phyloP scores from a whole-genome alignment of 2,888 invertebrate species.

The Mythimna loreyi region DNA sequence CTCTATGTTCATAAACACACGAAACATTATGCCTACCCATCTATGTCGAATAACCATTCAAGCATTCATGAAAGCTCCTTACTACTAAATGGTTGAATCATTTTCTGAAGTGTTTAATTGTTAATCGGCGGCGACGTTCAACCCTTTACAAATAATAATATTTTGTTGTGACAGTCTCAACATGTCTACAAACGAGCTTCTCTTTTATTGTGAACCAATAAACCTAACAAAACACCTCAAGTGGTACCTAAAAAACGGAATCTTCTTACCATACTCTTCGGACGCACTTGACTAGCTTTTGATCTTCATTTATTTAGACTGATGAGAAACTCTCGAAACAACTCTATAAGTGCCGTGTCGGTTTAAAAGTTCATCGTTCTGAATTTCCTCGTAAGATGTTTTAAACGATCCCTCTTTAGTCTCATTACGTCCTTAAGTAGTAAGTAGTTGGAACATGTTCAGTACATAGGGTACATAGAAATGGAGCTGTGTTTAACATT shows the following conservation, averaged over 20 bases:
- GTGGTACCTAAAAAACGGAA: conserved; percentile 6
- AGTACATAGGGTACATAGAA: conserved; percentile 5
- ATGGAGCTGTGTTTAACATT: conserved; percentile 5
- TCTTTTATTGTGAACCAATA: not conserved
- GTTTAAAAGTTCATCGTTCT: conserved; percentile 43
- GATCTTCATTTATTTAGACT: conserved; percentile 38
- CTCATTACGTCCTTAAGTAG: conserved; percentile 17
- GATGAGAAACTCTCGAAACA: conserved; percentile 17
- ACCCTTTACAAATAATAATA: not conserved
- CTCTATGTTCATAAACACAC: not conserved
- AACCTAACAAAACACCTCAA: not conserved
- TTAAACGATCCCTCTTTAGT: conserved; percentile 22
- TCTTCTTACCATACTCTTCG: conserved; percentile 5
- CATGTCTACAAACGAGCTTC: not conserved
- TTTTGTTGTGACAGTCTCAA: not conserved
- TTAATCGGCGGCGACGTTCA: not conserved
- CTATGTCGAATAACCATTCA: not conserved
- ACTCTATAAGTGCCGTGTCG: conserved; percentile 28
- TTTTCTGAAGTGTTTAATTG: not conserved
- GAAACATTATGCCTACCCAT: not conserved
- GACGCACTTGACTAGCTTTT: conserved; percentile 25
- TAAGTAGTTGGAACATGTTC: conserved; percentile 12
- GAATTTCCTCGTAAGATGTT: conserved; percentile 30
- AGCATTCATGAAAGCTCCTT: not conserved
- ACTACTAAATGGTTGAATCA: not conserved